These are phyloP conservation scores for Tuberolachnus salignus DNA, from an alignment of 2,888 invertebrate genomes.

Conservation along the genomic window DNA sequence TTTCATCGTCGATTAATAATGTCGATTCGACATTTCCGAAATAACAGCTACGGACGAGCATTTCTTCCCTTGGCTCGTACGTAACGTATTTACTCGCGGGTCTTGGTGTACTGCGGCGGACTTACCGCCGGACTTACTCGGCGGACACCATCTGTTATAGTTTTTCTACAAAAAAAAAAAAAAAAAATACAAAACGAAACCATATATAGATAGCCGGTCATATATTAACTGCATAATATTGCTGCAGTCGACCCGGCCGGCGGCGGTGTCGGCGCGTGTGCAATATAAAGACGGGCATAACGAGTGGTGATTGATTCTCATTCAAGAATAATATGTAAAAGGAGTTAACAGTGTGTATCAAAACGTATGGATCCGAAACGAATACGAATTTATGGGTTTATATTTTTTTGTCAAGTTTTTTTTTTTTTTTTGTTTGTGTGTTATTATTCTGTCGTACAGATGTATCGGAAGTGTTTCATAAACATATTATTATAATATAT, in stretches of 20 bases:
- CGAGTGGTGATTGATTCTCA: background rate
- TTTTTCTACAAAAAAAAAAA: background rate
- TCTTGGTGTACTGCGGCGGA: too few species aligned
- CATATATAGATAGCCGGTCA: background rate
- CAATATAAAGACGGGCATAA: background rate
- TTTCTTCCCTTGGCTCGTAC: too few species aligned
- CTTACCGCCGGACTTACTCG: background rate
- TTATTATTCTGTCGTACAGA: slow-evolving; percentile 10
- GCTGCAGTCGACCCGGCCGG: background rate
- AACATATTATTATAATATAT: slow-evolving; percentile 1
- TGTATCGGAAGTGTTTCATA: slow-evolving; percentile 33
- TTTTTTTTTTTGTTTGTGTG: too few species aligned
- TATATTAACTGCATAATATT: background rate
- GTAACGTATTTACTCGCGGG: too few species aligned
- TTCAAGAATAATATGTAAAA: background rate
- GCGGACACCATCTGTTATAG: background rate
- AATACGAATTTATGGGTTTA: slow-evolving; percentile 16
- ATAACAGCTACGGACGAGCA: too few species aligned
- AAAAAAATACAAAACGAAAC: too few species aligned
- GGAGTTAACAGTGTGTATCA: slow-evolving; percentile 5
- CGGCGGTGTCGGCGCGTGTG: background rate
- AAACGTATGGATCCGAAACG: slow-evolving; percentile 23
- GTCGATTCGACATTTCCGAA: too few species aligned
- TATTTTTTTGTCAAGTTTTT: background rate
- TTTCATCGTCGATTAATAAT: too few species aligned